These are phyloP conservation scores for Lymantria monacha DNA, from an alignment of 2,888 invertebrate genomes.

Conservation along the genomic window DNA sequence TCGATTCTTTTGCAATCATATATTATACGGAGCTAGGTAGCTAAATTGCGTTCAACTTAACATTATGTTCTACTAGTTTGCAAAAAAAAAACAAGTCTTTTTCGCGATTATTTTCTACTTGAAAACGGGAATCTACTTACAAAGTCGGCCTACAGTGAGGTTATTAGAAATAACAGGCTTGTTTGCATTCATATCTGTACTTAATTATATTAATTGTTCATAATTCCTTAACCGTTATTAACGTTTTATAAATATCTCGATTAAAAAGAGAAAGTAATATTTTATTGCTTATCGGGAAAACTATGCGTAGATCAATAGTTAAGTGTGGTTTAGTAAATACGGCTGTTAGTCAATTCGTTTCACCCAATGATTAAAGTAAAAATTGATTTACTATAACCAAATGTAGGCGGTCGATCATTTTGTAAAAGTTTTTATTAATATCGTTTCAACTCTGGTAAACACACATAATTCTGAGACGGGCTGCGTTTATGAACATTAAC, in stretches of 20 bases:
- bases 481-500: conserved; percentile 24
- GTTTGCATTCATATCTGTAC: conserved; percentile 14
- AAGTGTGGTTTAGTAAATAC: not conserved
- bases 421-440: not conserved
- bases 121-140: too few species aligned
- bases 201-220: conserved; percentile 24
- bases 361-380: not conserved
- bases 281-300: conserved; percentile 15
- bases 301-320: conserved; percentile 9
- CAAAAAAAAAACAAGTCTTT: too few species aligned
- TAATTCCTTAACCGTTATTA: conserved; percentile 28
- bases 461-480: conserved; percentile 9
- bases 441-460: conserved; percentile 23
- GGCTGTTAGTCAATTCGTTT: conserved; percentile 3
- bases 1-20: too few species aligned
- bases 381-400: not conserved
- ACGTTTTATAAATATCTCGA: conserved; percentile 19
- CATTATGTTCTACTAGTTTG: too few species aligned
- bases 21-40: too few species aligned
- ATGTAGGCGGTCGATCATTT: not conserved
- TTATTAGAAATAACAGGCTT: conserved; percentile 7
- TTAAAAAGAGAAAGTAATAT: conserved; percentile 31
- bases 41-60: too few species aligned
- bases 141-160: conserved; percentile 9
- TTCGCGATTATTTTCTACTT: too few species aligned